Evolutionary conservation across 2,888 invertebrate genomes (phyloP).

Genomic region (Ophion slaviceki): DNA sequence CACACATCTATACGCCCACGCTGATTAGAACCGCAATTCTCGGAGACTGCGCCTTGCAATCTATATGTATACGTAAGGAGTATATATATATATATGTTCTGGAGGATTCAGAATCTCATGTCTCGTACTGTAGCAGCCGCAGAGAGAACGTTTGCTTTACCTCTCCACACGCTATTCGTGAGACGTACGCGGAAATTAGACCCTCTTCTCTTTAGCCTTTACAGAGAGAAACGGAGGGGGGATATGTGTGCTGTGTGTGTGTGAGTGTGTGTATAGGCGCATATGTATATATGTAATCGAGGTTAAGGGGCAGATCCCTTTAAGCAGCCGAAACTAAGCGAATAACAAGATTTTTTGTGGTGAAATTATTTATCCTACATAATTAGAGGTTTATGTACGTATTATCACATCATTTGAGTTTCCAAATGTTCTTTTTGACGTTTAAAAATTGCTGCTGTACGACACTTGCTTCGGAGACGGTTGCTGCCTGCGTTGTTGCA

Average conservation of each 20-base stretch:
- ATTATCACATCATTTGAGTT: too few relatives aligned
- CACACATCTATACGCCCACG: conserved; percentile 14
- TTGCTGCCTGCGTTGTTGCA: too few relatives aligned
- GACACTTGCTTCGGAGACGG: too few relatives aligned
- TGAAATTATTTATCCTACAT: too few relatives aligned
- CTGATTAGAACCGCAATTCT: conserved; percentile 55
- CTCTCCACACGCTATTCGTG: conserved; percentile 26
- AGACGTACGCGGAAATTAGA: conserved; percentile 45
- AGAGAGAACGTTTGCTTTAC: conserved; percentile 42
- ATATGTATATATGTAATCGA: too few relatives aligned
- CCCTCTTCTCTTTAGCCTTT: conserved; percentile 10
- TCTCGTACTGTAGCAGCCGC: conserved; percentile 31
- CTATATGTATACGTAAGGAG: neutral
- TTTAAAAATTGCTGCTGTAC: too few relatives aligned
- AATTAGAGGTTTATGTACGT: too few relatives aligned
- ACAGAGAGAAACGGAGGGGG: neutral
- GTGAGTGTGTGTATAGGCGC: neutral
- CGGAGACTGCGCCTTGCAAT: conserved; percentile 25
- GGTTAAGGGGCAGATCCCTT: too few relatives aligned
- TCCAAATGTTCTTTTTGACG: too few relatives aligned
- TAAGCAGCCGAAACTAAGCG: too few relatives aligned
- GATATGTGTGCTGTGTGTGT: neutral
- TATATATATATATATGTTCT: conserved; percentile 2
- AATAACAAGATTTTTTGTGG: too few relatives aligned
- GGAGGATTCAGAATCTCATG: conserved; percentile 45